Evolutionary conservation across 1,140 invertebrate species (phyloP), one percentile per base, ranked within the genome.

Genomic region (Andricus grossulariae): DNA sequence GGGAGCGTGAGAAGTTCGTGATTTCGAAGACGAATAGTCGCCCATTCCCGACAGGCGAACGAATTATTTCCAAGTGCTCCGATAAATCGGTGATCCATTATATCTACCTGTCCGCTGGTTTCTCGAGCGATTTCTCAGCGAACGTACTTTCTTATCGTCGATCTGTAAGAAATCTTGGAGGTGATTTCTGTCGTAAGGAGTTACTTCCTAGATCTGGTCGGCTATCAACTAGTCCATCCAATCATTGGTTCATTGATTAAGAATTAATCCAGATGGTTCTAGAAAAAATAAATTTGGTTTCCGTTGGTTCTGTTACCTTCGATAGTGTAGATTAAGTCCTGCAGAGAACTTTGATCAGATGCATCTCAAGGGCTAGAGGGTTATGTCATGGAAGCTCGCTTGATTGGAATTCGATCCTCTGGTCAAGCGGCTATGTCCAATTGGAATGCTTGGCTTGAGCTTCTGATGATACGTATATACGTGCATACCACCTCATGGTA

Each of bases 341-440:
- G 32, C 15, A 66, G 32, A 39, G 60, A 25, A 32, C 39, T 45
- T 45, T 16, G 60, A 66, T 66, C 25, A 16, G 39, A 66, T 45
- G 60, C 60, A 16, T 45, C 60, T 66, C 60, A 39, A 66, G 25
- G 60, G 60, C 60, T 66, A n/a, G 25, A 39, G 25, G 60, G 57
- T 79, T 78, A 60, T 76, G 74, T 78, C 70, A 78, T 66, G 76
- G 79, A 79, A 72, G 51, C 77, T 80, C 71, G 75, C 71, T 76
- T 80, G 77, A 83, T 83, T 83, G 79, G 79, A 80, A 80, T 80
- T 83, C 72, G 73, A 80, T 79, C 79, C 72, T 76, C 73, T 80
- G 79, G 77, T 80, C 73, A 82, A 80, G 77, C 76, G 75, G 77
- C 80, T 82, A 82, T 80, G 72, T 79, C 77, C 71, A 52, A 72